Evolutionary conservation across 2,888 invertebrate species (phyloP), one percentile per base, ranked within the genome.

Genomic region (Gerris lacustris): DNA sequence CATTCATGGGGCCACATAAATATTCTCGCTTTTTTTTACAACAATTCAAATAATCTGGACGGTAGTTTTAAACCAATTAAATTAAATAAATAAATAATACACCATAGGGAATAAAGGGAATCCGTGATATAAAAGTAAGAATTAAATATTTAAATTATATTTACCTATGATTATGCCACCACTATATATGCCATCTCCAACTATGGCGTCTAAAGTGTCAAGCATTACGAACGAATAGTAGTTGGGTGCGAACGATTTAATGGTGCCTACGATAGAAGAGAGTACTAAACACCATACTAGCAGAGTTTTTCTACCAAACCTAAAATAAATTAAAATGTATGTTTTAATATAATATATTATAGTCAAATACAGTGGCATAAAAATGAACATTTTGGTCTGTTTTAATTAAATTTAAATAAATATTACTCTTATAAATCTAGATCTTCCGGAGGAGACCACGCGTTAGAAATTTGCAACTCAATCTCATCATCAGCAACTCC

Each of bases 91-190:
- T 68, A 63, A 69, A 9, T 69, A 66, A 47, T 45, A 45, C 5
- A 63, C 67, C n/a, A 66, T 68, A 47, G 68, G 45, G 15, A 72
- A 15, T 44, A 72, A 45, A 6, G 72, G 63, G 9, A 68, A 6
- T 5, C 66, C 62, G 11, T 44, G 64, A 2, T 66, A 67, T 6
- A 68, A 7, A 7, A 70, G 67, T 44, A 18, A 66, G 43, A 72
- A 72, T 63, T 45, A 68, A 66, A 55, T 7, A 45, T n/a, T n/a
- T n/a, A n/a, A n/a, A n/a, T n/a, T 7, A 47, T 6, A 71, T 81
- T 79, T 81, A 86, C 90, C 90, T 72, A 89, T 81, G 76, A 92
- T 87, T 78, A 89, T 90, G 72, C 87, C 87, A 1, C 88, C 87
- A 6, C 87, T 86, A 77, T 86, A 91, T 11, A 88, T 85, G 0